phyloP scores from a whole-genome alignment of 2,113 vertebrate species.

The Maccullochella peelii region DNA sequence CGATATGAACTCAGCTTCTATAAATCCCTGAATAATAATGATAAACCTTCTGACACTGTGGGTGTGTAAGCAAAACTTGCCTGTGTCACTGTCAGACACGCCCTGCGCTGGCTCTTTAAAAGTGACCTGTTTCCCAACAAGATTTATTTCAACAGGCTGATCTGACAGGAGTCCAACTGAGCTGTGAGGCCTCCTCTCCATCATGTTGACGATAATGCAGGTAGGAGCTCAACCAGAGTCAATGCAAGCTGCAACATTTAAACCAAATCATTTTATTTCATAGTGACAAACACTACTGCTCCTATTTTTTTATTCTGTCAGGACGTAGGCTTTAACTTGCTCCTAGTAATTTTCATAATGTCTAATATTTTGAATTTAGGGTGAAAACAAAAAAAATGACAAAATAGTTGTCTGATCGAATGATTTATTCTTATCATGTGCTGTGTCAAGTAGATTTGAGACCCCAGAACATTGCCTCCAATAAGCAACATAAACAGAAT shows the following conservation, averaged over 20 bases:
- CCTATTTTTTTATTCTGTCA: neutral
- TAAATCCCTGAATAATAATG: neutral
- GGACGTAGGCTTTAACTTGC: neutral
- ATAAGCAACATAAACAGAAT: too few relatives aligned
- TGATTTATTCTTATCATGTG: neutral
- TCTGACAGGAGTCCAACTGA: neutral
- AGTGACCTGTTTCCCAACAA: neutral
- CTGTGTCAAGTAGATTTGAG: too few relatives aligned
- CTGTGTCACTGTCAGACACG: neutral
- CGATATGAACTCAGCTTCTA: neutral
- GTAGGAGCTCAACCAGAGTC: constrained; percentile 2
- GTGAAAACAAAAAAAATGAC: neutral
- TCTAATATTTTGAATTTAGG: neutral
- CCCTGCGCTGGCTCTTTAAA: constrained; percentile 3
- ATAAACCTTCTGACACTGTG: neutral
- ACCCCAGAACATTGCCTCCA: too few relatives aligned
- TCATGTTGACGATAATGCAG: neutral
- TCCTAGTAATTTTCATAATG: neutral
- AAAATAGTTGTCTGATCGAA: neutral
- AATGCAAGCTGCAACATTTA: neutral
- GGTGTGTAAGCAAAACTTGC: neutral
- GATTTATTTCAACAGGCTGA: neutral
- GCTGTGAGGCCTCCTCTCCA: neutral
- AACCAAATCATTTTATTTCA: neutral
- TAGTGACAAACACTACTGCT: neutral